Conservation (phyloP, 2,113 vertebrate species). For the Petrocephalus microphthalmus region DNA sequence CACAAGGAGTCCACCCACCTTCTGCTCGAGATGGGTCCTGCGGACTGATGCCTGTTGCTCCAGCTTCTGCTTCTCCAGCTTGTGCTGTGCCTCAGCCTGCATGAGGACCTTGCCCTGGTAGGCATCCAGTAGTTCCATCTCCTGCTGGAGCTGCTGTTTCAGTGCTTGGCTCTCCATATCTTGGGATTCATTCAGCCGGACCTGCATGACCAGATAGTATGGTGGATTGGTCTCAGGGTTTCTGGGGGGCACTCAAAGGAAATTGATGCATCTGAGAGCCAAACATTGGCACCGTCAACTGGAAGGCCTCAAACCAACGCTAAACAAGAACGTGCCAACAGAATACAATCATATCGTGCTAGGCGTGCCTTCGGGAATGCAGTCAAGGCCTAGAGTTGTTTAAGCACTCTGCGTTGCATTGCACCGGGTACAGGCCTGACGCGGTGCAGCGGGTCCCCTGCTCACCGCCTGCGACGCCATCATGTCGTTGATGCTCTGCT, state of each 20-base stretch:
- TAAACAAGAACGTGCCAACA: not conserved
- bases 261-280: not conserved
- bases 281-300: not conserved
- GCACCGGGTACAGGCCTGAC: not conserved
- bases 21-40: slow-evolving; percentile 93
- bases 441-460: not conserved
- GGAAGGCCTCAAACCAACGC: not conserved
- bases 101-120: slow-evolving; percentile 99
- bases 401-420: not conserved
- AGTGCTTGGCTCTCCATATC: slow-evolving; percentile 98
- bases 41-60: slow-evolving; percentile 95
- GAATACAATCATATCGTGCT: not conserved
- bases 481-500: slow-evolving; percentile 99
- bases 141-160: slow-evolving; percentile 96
- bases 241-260: not conserved
- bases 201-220: slow-evolving; percentile 53
- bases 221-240: not conserved
- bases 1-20: slow-evolving; percentile 62
- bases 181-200: slow-evolving; percentile 95
- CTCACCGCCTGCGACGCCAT: slow-evolving; percentile 93
- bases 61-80: slow-evolving; percentile 92
- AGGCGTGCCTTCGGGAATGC: not conserved
- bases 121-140: slow-evolving; percentile 98
- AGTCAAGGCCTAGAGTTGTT: not conserved
- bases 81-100: slow-evolving; percentile 97